Evolutionary conservation across 2,888 invertebrate genomes (phyloP), one percentile per base, ranked within the genome.

Genomic region (Lydus trimaculatus): DNA sequence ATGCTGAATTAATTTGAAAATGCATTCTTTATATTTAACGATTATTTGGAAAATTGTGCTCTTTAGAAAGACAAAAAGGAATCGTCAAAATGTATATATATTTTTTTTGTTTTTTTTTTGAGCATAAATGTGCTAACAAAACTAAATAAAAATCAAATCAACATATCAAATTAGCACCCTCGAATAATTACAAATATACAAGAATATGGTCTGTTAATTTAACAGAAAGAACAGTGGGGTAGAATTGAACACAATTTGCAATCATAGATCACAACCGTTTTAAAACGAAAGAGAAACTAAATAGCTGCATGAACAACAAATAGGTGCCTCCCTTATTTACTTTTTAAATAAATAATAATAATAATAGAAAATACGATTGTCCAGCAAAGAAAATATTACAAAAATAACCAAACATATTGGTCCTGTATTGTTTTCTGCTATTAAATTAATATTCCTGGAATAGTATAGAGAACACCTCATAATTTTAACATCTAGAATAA

Each of bases 401-500:
- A 59, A 58, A 61, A 48, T 52, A 56, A 61, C 36, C 61, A 39
- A 56, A 23, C 13, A 20, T 59, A 36, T 61, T 33, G 60, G 60
- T 36, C 61, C 20, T 61, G 58, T 15, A 5, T 25, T 5, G 25
- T 25, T 56, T 56, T 7, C 11, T 23, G 33, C n/a, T 4, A 60
- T 13, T 13, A 60, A 33, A 15, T 15, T 17, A 25, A 61, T 33
- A 64, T 48, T 64, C 59, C 56, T 52, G 33, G 61, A 58, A 52
- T 61, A 64, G n/a, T 68, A 65, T 68, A 68, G 64, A 68, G 64
- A 70, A 70, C 66, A 70, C 67, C 66, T 70, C 63, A 65, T 70
- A 67, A 73, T 71, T 70, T 73, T 68, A 73, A 75, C 74, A 74
- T 72, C 67, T 60, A 72, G 73, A 73, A 68, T 67, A 69, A 75